These are phyloP conservation scores for Anniella stebbinsi DNA, from an alignment of 2,797 vertebrate genomes.

Conservation along the genomic window DNA sequence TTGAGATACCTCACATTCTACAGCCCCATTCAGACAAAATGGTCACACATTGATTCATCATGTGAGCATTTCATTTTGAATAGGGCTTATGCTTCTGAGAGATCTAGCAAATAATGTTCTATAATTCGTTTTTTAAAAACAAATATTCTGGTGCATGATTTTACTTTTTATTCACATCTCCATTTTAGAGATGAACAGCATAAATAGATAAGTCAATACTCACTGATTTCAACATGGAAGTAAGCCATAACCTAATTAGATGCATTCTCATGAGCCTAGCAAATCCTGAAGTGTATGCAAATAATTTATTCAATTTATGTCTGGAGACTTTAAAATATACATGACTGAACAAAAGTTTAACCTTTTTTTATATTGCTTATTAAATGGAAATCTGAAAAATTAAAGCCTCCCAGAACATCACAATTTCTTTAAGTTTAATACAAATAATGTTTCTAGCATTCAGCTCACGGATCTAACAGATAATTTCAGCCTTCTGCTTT, in stretches of 20 bases:
- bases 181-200: not conserved
- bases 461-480: constrained; percentile 18
- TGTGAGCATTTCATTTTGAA: not conserved
- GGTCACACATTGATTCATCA: not conserved
- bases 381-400: constrained; percentile 19
- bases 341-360: constrained; percentile 29
- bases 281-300: constrained; percentile 40
- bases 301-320: constrained; percentile 39
- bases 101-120: not conserved
- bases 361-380: constrained; percentile 36
- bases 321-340: constrained; percentile 45
- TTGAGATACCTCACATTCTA: not conserved
- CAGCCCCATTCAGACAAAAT: not conserved
- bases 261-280: constrained; percentile 26
- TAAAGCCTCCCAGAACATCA: constrained; percentile 15
- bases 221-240: constrained; percentile 34
- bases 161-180: not conserved
- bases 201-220: constrained; percentile 27
- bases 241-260: constrained; percentile 22
- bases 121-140: not conserved
- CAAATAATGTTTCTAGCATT: constrained; percentile 32
- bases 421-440: constrained; percentile 22
- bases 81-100: not conserved
- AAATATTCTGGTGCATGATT: not conserved
- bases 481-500: constrained; percentile 24